phyloP scores from a whole-genome alignment of 1,140 invertebrate species.

The Brachionus paranguensis region DNA sequence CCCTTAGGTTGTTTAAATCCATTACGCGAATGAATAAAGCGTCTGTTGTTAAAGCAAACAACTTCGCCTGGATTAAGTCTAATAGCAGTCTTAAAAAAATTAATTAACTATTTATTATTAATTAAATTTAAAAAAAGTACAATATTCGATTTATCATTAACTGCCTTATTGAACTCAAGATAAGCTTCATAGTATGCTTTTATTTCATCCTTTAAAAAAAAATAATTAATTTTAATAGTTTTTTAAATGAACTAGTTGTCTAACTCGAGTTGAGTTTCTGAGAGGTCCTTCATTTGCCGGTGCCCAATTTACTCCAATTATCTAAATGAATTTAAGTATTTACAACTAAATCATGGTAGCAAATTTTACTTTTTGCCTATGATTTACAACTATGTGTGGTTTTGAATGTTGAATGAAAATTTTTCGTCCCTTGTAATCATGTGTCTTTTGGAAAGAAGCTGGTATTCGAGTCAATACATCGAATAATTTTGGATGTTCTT shows the following conservation, averaged over 20 bases:
- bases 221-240: background rate
- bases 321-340: slow-evolving; percentile 41
- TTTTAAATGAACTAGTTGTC: background rate
- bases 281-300: slow-evolving; percentile 50
- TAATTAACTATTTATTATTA: background rate
- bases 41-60: slow-evolving; percentile 49
- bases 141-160: slow-evolving; percentile 43
- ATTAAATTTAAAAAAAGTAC: slow-evolving; percentile 35
- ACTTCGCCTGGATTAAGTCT: slow-evolving; percentile 47
- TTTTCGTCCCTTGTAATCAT: slow-evolving; percentile 40
- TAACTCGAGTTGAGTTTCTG: slow-evolving; percentile 42
- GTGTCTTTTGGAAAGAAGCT: slow-evolving; percentile 50
- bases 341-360: background rate
- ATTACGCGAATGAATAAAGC: slow-evolving; percentile 48
- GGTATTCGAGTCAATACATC: slow-evolving; percentile 45
- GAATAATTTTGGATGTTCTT: slow-evolving; percentile 45
- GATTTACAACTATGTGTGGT: slow-evolving; percentile 48
- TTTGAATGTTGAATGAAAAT: slow-evolving; percentile 48
- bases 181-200: slow-evolving; percentile 48
- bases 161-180: slow-evolving; percentile 45
- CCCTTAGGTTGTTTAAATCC: slow-evolving; percentile 46
- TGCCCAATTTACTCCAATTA: slow-evolving; percentile 48
- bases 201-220: slow-evolving; percentile 44
- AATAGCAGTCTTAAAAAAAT: slow-evolving; percentile 43
- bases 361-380: slow-evolving; percentile 43